Evolutionary conservation across 1,140 invertebrate species (phyloP).

Genomic region (Lepidurus couesii): DNA sequence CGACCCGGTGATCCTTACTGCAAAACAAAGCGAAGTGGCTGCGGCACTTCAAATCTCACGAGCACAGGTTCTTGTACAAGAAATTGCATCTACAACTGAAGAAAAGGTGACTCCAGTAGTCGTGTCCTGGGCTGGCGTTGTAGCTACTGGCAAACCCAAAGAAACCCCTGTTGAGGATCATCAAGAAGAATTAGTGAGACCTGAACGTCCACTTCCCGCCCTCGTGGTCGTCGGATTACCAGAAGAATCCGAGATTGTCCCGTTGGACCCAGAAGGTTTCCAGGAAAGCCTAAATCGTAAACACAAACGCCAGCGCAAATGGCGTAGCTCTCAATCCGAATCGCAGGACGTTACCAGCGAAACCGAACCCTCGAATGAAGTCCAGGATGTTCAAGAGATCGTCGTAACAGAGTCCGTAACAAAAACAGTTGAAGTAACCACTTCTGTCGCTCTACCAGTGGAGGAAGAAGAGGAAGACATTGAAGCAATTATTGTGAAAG

Average conservation of each 20-base stretch:
- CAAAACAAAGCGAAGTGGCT: background rate
- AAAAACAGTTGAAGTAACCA: constrained; percentile 31
- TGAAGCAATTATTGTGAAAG: background rate
- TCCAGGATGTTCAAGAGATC: constrained; percentile 37
- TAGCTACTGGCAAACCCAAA: constrained; percentile 33
- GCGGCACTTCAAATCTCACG: background rate
- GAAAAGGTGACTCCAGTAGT: background rate
- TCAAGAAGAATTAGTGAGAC: constrained; percentile 11
- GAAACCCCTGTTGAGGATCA: background rate
- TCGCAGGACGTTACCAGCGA: constrained; percentile 29
- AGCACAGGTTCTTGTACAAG: background rate
- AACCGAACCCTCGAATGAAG: constrained; percentile 37
- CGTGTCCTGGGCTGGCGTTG: constrained; percentile 29
- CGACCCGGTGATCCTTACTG: background rate
- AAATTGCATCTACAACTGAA: no score
- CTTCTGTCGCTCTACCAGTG: background rate
- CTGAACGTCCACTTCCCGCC: constrained; percentile 16
- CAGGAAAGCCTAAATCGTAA: constrained; percentile 47
- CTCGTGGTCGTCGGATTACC: constrained; percentile 31
- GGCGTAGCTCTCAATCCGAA: constrained; percentile 45
- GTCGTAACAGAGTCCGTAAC: constrained; percentile 27
- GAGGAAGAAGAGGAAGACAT: constrained; percentile 23
- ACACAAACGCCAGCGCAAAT: constrained; percentile 46
- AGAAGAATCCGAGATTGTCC: constrained; percentile 23
- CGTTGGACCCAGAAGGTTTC: constrained; percentile 50